phyloP scores from a whole-genome alignment of 2,888 invertebrate species.

The Lobophora halterata region DNA sequence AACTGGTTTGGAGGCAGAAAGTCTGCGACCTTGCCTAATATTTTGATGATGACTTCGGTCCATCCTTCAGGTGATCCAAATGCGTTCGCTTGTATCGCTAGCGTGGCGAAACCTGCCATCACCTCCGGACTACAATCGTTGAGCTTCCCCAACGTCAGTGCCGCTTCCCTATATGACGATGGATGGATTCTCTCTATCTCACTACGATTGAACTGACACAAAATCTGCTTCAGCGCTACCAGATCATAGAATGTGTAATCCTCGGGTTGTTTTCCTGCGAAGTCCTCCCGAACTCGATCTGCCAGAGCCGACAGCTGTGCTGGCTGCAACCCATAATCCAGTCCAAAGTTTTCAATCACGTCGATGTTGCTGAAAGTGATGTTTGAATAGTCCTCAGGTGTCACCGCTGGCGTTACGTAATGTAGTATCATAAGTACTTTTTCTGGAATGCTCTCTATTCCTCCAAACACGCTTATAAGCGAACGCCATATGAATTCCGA shows the following conservation, averaged over 20 bases:
- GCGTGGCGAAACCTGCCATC: constrained; percentile 64
- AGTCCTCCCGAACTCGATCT: constrained; percentile 72
- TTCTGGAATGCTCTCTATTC: constrained; percentile 64
- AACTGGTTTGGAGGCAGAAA: constrained; percentile 29
- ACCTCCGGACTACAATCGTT: constrained; percentile 65
- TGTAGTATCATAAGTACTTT: constrained; percentile 59
- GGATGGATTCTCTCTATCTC: constrained; percentile 78
- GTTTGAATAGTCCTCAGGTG: constrained; percentile 70
- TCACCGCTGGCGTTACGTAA: constrained; percentile 72
- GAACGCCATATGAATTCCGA: constrained; percentile 63
- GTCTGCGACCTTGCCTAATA: constrained; percentile 64
- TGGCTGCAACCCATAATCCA: constrained; percentile 61
- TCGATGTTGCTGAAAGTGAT: constrained; percentile 76
- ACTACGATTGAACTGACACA: constrained; percentile 78
- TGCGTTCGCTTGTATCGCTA: constrained; percentile 63
- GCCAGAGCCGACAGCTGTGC: constrained; percentile 72
- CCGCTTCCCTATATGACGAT: constrained; percentile 74
- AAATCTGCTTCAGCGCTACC: constrained; percentile 72
- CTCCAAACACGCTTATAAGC: constrained; percentile 51
- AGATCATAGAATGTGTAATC: constrained; percentile 81
- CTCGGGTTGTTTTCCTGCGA: constrained; percentile 75
- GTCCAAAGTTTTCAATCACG: constrained; percentile 78
- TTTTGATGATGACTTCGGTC: constrained; percentile 53
- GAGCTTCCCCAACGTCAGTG: constrained; percentile 65
- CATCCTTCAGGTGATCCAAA: constrained; percentile 68